Evolutionary conservation across 2,113 vertebrate genomes (phyloP).

Genomic region (Chloropsis cyanopogon): DNA sequence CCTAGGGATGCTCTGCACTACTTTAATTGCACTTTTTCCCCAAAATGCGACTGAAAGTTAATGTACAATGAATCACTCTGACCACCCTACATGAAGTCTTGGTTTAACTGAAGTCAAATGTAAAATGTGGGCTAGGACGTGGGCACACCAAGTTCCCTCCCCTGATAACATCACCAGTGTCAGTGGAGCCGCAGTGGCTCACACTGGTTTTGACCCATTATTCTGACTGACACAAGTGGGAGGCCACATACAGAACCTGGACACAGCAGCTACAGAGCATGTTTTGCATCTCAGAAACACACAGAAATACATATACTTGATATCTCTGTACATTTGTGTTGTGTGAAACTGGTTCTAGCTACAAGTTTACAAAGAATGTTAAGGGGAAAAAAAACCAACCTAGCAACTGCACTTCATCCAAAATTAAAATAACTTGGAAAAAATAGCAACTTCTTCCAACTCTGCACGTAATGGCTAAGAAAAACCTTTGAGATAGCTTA

Average conservation of each 20-base stretch:
- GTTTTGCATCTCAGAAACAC: background rate
- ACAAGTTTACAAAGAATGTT: background rate
- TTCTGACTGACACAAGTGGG: background rate
- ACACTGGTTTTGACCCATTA: background rate
- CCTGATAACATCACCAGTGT: fast-evolving
- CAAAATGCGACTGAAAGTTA: background rate
- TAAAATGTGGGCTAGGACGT: background rate
- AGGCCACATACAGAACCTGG: background rate
- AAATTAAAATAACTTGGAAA: background rate
- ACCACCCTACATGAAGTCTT: background rate
- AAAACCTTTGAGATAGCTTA: conserved; percentile 70
- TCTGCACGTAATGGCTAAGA: conserved; percentile 34
- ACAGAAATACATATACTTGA: background rate
- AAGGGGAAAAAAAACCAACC: background rate
- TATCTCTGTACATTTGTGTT: background rate
- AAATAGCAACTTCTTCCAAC: conserved; percentile 15
- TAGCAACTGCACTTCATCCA: background rate
- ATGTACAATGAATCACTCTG: background rate
- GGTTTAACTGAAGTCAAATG: background rate
- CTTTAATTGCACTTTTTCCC: background rate
- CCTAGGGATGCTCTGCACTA: background rate
- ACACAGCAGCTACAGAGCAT: background rate
- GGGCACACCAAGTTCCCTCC: background rate
- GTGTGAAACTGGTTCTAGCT: background rate
- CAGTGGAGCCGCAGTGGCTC: background rate